Base-by-base conservation (phyloP, 1,140 invertebrate species). In the Aphaenogaster rudis region DNA sequence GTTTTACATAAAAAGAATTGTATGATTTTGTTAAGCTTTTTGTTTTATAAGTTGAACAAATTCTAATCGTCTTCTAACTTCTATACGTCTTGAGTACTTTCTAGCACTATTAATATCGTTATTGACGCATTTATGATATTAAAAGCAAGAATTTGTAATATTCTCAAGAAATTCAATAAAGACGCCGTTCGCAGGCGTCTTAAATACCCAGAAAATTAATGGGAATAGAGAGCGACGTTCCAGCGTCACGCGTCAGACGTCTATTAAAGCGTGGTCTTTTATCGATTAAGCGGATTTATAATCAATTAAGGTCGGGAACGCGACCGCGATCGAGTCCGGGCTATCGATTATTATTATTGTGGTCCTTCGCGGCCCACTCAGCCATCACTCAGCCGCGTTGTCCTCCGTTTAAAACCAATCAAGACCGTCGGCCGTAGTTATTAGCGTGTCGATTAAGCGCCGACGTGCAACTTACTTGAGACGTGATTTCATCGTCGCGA, bases 271-370 rank as follows among this genome's bases (percentile, higher is more conserved):
- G 54, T 61, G 71, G 71, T 28, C 59, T 82, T 28, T 48, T 78
- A 76, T 77, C 72, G 81, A 74, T 74, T 77, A 77, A 64, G n/a
- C 11, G 36, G 45, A 85, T 85, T 64, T 78, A 85, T 39, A 78
- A 85, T 85, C 82, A 85, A 78, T 85, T 85, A 64, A 64, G 48
- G 13, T 1, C 48, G 48, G 13, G 66, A 48, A 72, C 78, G 78
- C 77, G 45, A 8, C 52, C 21, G 36, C 50, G 28, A 45, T 74
- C 57, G 72, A 52, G 67, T 50, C 64, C 28, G 54, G 17, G 11
- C 21, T 52, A 72, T 87, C 86, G 79, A 84, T 87, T 84, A 87
- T 84, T 87, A 87, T 71, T 85, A 78, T 78, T 84, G 66, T 15
- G 28, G n/a, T 66, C 67, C 61, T 87, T 61, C 45, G 52, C 76